These are phyloP conservation scores for Orchestia grillus DNA, from an alignment of 1,140 invertebrate genomes.

Conservation along the genomic window DNA sequence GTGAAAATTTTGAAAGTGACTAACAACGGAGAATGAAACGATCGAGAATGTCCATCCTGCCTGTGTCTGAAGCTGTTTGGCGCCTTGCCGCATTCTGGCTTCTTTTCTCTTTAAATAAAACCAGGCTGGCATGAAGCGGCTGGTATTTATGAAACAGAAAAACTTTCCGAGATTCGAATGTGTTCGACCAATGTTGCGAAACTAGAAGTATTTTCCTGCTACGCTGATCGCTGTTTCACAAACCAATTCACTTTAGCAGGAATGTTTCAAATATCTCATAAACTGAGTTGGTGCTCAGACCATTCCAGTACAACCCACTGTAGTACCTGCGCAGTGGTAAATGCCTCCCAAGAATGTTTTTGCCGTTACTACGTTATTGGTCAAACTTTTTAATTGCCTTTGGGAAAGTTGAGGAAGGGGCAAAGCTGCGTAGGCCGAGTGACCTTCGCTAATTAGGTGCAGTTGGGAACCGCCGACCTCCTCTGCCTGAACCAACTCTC, in stretches of 20 bases:
- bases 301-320: background rate
- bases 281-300: background rate
- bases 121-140: too few species aligned
- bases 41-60: too few species aligned
- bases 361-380: constrained; percentile 32
- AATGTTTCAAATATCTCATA: background rate
- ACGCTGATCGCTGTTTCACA: background rate
- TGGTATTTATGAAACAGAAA: background rate
- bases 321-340: background rate
- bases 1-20: too few species aligned
- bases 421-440: background rate
- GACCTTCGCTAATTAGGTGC: constrained; percentile 13
- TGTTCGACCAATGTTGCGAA: background rate
- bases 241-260: background rate
- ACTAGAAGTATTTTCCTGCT: background rate
- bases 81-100: too few species aligned
- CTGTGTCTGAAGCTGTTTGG: too few species aligned
- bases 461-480: background rate
- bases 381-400: constrained; percentile 50
- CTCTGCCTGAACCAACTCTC: background rate
- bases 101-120: too few species aligned
- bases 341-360: background rate
- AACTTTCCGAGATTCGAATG: background rate
- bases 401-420: background rate
- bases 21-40: too few species aligned